A percentile compares a stretch with the other conserved stretches of the same genome.
Conservation (phyloP, 2,888 invertebrate genomes). For the Leptogaster cylindrica region DNA sequence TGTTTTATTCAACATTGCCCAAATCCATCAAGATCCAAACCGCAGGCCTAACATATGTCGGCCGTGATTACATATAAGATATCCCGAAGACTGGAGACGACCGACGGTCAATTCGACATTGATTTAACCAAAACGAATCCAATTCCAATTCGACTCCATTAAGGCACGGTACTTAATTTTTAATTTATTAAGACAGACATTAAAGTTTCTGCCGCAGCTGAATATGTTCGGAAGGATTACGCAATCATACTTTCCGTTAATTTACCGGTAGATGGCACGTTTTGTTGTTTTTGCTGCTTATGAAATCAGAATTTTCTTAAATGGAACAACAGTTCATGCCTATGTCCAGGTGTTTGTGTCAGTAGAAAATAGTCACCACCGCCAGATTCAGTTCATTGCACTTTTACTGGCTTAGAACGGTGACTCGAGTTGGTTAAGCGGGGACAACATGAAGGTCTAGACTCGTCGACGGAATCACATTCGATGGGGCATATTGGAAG, state of each 20-base stretch:
- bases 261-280: conserved; percentile 13
- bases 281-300: conserved; percentile 5
- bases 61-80: too few species aligned
- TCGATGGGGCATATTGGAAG: background rate
- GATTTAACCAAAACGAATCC: too few species aligned
- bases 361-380: background rate
- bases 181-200: too few species aligned
- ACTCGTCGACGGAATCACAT: background rate
- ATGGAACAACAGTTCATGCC: conserved; percentile 21
- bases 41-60: too few species aligned
- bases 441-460: background rate
- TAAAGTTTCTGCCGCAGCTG: too few species aligned
- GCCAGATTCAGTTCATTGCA: conserved; percentile 15
- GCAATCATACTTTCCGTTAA: conserved; percentile 1
- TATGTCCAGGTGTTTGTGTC: background rate
- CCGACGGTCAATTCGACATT: too few species aligned
- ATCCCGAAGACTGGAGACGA: too few species aligned
- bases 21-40: too few species aligned
- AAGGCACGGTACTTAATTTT: too few species aligned
- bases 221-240: too few species aligned
- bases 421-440: conserved; percentile 7
- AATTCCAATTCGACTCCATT: too few species aligned
- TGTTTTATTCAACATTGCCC: too few species aligned
- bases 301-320: conserved; percentile 4
- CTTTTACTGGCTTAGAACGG: background rate